A percentile compares a stretch with the other conserved stretches of the same genome.
These are phyloP conservation scores for Drosophila neoperkinsi DNA, from an alignment of 2,888 invertebrate genomes.

Conservation along the genomic window DNA sequence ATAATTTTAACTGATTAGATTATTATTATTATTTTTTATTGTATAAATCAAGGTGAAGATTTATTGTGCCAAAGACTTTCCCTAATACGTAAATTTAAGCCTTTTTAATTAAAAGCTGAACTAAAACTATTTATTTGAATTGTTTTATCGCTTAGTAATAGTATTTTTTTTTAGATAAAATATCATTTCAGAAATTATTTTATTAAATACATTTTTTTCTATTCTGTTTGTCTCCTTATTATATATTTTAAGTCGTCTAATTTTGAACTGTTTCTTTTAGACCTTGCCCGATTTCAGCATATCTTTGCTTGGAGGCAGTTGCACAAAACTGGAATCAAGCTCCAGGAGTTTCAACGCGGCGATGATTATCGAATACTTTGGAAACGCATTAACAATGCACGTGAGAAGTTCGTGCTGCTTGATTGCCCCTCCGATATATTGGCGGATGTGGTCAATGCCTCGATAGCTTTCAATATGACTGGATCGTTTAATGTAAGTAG, in stretches of 20 bases:
- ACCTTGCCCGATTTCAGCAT: conserved; percentile 90
- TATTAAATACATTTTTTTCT: neutral
- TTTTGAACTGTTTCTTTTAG: conserved; percentile 44
- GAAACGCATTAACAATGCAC: conserved; percentile 88
- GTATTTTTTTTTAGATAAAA: neutral
- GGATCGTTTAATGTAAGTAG: conserved; percentile 80
- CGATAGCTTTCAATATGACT: conserved; percentile 83
- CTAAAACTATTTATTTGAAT: neutral
- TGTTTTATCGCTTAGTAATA: neutral
- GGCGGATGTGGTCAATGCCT: conserved; percentile 87
- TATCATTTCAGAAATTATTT: neutral
- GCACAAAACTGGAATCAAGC: conserved; percentile 88
- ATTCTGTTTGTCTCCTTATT: too few species aligned
- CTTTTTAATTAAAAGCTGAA: neutral
- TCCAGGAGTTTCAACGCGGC: conserved; percentile 87
- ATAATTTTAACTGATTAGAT: neutral
- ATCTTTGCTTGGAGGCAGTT: conserved; percentile 90
- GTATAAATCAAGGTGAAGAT: neutral
- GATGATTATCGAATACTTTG: conserved; percentile 82
- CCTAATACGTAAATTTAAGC: too few species aligned
- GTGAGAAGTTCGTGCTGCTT: conserved; percentile 90
- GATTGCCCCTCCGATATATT: conserved; percentile 91
- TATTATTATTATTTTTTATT: neutral
- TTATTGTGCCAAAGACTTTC: too few species aligned
- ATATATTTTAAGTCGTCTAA: neutral